These are phyloP conservation scores for Darevskia nairensis DNA, from an alignment of 2,797 vertebrate species.

Conservation along the genomic window DNA sequence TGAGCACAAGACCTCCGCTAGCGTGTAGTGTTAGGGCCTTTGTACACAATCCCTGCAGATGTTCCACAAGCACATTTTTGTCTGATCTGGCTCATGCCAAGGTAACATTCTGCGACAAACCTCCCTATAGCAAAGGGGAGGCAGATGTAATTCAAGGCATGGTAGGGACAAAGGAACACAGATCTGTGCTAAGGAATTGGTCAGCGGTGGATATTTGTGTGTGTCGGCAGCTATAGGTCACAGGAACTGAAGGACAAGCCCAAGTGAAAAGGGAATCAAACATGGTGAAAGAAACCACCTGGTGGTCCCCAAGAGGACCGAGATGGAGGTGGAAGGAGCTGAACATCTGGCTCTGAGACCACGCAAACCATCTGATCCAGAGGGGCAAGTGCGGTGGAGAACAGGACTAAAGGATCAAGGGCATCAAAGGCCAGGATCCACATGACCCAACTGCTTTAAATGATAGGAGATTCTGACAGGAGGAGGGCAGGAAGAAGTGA, in stretches of 20 bases:
- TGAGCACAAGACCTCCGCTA: conserved; percentile 74
- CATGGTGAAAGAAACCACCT: not conserved
- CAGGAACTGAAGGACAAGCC: not conserved
- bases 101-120: not conserved
- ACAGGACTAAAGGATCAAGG: not conserved
- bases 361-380: not conserved
- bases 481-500: not conserved
- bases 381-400: not conserved
- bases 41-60: not conserved
- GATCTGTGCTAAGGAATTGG: not conserved
- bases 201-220: not conserved
- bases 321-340: not conserved
- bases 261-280: not conserved
- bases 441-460: not conserved
- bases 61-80: not conserved
- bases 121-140: not conserved
- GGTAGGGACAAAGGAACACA: not conserved
- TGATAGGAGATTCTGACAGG: not conserved
- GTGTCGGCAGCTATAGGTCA: not conserved
- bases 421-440: not conserved
- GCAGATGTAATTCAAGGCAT: not conserved
- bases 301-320: not conserved
- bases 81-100: not conserved
- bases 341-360: not conserved
- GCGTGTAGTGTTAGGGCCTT: conserved; percentile 60